Evolutionary conservation across 1,140 invertebrate genomes (phyloP), one percentile per base, ranked within the genome.

Genomic region (Heliothis virescens): DNA sequence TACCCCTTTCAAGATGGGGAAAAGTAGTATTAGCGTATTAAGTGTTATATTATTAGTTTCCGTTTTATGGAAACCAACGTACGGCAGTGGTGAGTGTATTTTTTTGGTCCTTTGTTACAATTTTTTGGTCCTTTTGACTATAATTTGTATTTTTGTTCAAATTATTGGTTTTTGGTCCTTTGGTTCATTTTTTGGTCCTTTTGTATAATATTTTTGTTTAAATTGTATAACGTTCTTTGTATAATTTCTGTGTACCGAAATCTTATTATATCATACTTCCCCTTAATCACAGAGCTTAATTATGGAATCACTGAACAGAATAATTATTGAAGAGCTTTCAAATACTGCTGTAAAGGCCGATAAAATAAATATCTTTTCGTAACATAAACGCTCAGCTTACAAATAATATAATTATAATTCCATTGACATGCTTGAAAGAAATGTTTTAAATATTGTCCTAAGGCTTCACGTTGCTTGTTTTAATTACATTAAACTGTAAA

Each of bases 21-120:
- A 81, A 71, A 78, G 71, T 91, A 92, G 86, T 80, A 83, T 91
- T 86, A 90, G 91, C 87, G 88, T 89, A 82, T 86, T 88, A 83
- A 89, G 92, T 93, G 92, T 89, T 81, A 69, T 92, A 72, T 73
- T 92, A 73, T 79, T 90, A 75, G 67, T 92, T 79, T 85, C 89
- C 79, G 89, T 94, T 90, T 89, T 94, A 83, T 92, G 92, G 91
- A 92, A 87, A 67, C 90, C 92, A n/a, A 88, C 87, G 13, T 86
- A 83, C 62, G 78, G 85, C 50, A 67, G 85, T 80, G 90, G 92
- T 94, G 74, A 90, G 91, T 92, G n/a, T 26, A 26, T 65, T 48
- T 60, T 76, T 82, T 55, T 60, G 12, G n/a, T 55, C 26, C 16
- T 74, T 16, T 77, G 52, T 9, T 50, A 62, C n/a, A n/a, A 53